Conservation (phyloP, 1,140 invertebrate genomes). For the Reticulitermes speratus region DNA sequence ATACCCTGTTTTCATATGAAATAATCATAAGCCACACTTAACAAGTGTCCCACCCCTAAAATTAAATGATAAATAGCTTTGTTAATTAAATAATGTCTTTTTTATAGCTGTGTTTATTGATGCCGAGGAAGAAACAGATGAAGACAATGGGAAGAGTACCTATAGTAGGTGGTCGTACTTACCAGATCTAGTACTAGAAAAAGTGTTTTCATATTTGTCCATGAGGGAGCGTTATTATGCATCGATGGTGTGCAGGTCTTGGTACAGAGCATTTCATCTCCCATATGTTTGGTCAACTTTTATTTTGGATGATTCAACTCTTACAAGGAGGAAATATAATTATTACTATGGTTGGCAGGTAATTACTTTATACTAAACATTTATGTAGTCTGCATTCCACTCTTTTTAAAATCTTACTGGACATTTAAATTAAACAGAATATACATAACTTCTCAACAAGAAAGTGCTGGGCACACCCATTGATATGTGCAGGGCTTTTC, state of each 20-base stretch:
- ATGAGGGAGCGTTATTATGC: constrained; percentile 71
- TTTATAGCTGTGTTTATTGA: constrained; percentile 60
- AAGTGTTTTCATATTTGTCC: constrained; percentile 70
- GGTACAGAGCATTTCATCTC: constrained; percentile 73
- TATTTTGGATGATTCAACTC: constrained; percentile 66
- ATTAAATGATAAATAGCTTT: constrained; percentile 25
- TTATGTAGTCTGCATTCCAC: not conserved
- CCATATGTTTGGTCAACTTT: constrained; percentile 74
- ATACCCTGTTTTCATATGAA: too few species aligned
- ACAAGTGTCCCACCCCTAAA: not conserved
- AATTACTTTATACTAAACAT: constrained; percentile 23
- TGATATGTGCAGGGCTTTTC: too few species aligned
- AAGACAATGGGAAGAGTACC: constrained; percentile 44
- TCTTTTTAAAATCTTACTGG: not conserved
- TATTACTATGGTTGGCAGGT: constrained; percentile 81
- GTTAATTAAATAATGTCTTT: constrained; percentile 8
- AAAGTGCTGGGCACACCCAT: too few species aligned
- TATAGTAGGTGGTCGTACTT: constrained; percentile 66
- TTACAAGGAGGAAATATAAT: constrained; percentile 74
- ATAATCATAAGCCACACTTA: too few species aligned
- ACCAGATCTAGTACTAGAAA: constrained; percentile 74
- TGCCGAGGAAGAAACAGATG: constrained; percentile 46
- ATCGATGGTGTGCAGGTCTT: constrained; percentile 67
- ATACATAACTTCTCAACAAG: too few species aligned
- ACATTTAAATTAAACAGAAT: not conserved